These are phyloP conservation scores for Anisognathus igniventris DNA, from an alignment of 2,797 vertebrate genomes.

Conservation along the genomic window DNA sequence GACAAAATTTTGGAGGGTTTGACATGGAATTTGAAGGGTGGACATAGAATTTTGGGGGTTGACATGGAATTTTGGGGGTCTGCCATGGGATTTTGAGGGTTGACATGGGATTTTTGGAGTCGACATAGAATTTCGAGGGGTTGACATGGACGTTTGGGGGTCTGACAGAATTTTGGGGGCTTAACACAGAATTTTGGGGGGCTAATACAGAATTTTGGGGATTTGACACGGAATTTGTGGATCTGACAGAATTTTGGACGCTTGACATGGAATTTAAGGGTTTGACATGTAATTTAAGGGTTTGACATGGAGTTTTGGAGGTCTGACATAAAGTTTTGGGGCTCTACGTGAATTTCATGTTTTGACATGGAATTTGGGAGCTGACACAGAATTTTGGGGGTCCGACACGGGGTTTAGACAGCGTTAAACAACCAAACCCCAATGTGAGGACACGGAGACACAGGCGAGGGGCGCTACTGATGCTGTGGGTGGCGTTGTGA, in stretches of 20 bases:
- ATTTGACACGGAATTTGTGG: too few species aligned
- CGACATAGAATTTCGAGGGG: background rate
- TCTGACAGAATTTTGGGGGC: too few species aligned
- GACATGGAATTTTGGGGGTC: background rate
- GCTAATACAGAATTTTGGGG: background rate
- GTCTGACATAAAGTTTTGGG: accelerated
- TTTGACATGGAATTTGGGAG: background rate
- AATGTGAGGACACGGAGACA: background rate
- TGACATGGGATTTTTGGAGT: accelerated
- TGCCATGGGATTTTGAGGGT: background rate
- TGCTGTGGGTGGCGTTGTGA: background rate
- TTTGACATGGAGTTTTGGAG: background rate
- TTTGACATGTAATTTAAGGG: accelerated
- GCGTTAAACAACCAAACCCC: background rate
- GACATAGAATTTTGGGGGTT: accelerated
- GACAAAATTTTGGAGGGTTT: too few species aligned
- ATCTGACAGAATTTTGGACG: background rate
- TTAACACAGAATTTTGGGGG: background rate
- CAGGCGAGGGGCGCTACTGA: conserved; percentile 22
- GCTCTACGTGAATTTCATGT: too few species aligned
- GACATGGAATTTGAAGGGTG: background rate
- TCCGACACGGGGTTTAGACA: background rate
- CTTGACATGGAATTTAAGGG: background rate
- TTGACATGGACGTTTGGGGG: too few species aligned
- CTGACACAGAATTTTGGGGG: background rate